phyloP scores from a whole-genome alignment of 2,888 invertebrate genomes.

The Aphodius granarius region DNA sequence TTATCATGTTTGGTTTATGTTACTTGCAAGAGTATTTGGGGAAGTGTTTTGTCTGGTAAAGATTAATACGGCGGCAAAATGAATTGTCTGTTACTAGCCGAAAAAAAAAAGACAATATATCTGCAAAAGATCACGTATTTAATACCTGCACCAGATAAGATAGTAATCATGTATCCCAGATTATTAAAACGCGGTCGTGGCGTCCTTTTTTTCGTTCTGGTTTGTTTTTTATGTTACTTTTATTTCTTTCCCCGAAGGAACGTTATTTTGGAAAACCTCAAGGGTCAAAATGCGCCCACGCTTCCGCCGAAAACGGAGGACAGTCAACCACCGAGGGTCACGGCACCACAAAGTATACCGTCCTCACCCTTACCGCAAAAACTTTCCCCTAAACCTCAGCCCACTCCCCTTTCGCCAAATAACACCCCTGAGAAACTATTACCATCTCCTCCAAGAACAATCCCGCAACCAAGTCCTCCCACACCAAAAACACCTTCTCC shows the following conservation, averaged over 20 bases:
- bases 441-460: background rate
- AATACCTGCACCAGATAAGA: background rate
- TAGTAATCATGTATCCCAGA: background rate
- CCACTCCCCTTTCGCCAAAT: background rate
- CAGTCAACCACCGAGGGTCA: constrained; percentile 3
- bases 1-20: too few species aligned
- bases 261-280: background rate
- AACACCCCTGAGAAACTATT: background rate
- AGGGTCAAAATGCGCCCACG: constrained; percentile 42
- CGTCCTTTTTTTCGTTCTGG: background rate
- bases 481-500: background rate
- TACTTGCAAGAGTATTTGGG: too few species aligned
- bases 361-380: constrained; percentile 8
- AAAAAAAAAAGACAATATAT: background rate
- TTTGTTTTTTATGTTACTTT: constrained; percentile 7
- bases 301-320: constrained; percentile 34
- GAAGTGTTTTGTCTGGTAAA: background rate
- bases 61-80: background rate
- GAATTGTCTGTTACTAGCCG: background rate
- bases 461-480: background rate
- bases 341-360: constrained; percentile 2
- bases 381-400: background rate
- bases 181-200: background rate
- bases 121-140: background rate
- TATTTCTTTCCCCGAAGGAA: constrained; percentile 12